phyloP scores from a whole-genome alignment of 2,888 invertebrate genomes.

The Dolichomitus sp. region DNA sequence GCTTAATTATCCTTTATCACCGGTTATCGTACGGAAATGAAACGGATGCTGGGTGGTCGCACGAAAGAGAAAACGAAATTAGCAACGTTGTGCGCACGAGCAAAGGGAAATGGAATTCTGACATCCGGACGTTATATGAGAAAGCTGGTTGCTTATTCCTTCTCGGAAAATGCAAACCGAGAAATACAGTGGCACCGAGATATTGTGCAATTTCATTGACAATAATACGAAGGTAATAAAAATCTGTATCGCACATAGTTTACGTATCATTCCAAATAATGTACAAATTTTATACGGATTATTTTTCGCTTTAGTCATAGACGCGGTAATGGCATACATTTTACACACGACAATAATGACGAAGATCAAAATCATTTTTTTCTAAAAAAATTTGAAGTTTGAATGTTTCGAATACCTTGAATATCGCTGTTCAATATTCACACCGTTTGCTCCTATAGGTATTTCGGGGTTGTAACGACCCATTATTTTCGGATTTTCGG shows the following conservation, averaged over 20 bases:
- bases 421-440: no score
- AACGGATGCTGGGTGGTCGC: slow-evolving; percentile 34
- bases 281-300: neutral
- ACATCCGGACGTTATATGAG: slow-evolving; percentile 34
- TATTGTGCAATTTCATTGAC: slow-evolving; percentile 15
- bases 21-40: slow-evolving; percentile 67
- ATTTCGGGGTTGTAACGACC: no score
- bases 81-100: slow-evolving; percentile 36
- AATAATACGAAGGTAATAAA: neutral
- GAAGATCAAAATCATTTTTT: no score
- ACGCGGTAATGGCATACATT: no score
- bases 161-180: slow-evolving; percentile 16
- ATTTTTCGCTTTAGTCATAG: neutral
- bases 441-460: no score
- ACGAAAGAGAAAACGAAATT: slow-evolving; percentile 67
- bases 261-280: neutral
- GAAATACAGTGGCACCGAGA: neutral
- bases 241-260: neutral
- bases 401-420: no score
- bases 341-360: no score
- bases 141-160: slow-evolving; percentile 25
- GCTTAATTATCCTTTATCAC: slow-evolving; percentile 71
- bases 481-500: no score
- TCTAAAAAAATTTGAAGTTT: no score
- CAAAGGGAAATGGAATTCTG: slow-evolving; percentile 55